These are phyloP conservation scores for Petrocephalus schoutedeni DNA, from an alignment of 2,797 vertebrate species.

Conservation along the genomic window DNA sequence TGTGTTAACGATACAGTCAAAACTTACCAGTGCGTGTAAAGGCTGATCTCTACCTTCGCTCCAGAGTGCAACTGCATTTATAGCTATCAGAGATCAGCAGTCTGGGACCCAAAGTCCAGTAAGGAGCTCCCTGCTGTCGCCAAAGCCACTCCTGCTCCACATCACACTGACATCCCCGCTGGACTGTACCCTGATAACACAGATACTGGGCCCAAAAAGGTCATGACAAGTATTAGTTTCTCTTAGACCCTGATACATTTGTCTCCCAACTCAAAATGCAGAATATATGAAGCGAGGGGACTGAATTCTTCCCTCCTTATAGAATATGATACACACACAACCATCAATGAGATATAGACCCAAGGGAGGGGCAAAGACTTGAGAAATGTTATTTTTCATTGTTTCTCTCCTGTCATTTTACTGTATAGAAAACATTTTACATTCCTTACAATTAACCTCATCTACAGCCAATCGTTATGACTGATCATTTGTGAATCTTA, in stretches of 20 bases:
- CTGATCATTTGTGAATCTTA: neutral
- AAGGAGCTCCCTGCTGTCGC: conserved; percentile 21
- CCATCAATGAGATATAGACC: neutral
- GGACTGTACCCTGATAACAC: conserved; percentile 20
- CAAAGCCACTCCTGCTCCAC: conserved; percentile 14
- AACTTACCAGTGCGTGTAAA: neutral
- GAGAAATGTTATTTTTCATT: neutral
- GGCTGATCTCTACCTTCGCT: neutral
- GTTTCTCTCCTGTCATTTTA: neutral
- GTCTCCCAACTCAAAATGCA: neutral
- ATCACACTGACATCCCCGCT: neutral
- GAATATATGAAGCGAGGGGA: neutral
- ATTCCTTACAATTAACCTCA: neutral
- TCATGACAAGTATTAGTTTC: neutral
- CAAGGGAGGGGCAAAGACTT: neutral
- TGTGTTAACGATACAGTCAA: neutral
- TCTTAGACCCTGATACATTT: neutral
- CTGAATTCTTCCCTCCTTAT: neutral
- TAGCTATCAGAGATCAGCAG: conserved; percentile 12
- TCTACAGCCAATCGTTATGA: neutral
- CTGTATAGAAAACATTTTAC: neutral
- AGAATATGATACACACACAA: neutral
- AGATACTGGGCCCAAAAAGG: neutral
- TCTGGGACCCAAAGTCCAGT: conserved; percentile 26
- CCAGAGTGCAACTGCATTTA: neutral